Percentiles rank a stretch among this genome's conserved stretches.
Evolutionary conservation across 2,888 invertebrate species (phyloP).

Genomic region (Lacanobia wlatinum): DNA sequence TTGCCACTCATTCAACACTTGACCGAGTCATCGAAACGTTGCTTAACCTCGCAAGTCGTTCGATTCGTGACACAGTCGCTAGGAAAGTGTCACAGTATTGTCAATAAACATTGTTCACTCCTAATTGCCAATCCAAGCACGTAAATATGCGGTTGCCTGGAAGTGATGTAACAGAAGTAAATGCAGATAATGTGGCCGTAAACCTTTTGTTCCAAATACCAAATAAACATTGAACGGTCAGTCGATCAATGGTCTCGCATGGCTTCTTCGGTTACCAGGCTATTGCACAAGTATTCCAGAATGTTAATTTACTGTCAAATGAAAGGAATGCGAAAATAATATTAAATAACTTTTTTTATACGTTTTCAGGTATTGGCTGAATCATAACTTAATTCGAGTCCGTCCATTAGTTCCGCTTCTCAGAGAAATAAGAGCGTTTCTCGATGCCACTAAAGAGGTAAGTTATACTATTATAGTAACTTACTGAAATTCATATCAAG

Average conservation of each 20-base stretch:
- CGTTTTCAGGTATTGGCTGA: conserved; percentile 92
- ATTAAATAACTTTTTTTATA: conserved; percentile 1
- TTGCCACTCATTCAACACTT: conserved; percentile 31
- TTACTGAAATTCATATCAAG: too few species aligned
- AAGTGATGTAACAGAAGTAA: conserved; percentile 45
- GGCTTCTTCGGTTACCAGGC: conserved; percentile 65
- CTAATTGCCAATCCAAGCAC: conserved; percentile 28
- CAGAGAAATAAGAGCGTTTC: conserved; percentile 93
- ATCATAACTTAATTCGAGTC: conserved; percentile 93
- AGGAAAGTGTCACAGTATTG: conserved; percentile 28
- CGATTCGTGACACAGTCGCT: background rate
- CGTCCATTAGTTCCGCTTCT: conserved; percentile 92
- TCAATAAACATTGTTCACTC: conserved; percentile 26
- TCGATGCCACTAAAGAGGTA: conserved; percentile 93
- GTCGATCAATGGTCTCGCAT: conserved; percentile 64
- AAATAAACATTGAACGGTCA: conserved; percentile 43
- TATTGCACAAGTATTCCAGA: conserved; percentile 43
- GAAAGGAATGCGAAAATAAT: background rate
- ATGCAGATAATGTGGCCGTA: conserved; percentile 27
- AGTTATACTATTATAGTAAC: conserved; percentile 19
- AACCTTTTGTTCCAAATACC: conserved; percentile 56
- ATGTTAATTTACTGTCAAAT: conserved; percentile 17
- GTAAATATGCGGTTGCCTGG: conserved; percentile 36
- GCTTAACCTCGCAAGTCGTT: conserved; percentile 15
- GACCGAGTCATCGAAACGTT: conserved; percentile 34